Conservation (phyloP, 2,888 invertebrate species). For the Apomyelois bistriatella region DNA sequence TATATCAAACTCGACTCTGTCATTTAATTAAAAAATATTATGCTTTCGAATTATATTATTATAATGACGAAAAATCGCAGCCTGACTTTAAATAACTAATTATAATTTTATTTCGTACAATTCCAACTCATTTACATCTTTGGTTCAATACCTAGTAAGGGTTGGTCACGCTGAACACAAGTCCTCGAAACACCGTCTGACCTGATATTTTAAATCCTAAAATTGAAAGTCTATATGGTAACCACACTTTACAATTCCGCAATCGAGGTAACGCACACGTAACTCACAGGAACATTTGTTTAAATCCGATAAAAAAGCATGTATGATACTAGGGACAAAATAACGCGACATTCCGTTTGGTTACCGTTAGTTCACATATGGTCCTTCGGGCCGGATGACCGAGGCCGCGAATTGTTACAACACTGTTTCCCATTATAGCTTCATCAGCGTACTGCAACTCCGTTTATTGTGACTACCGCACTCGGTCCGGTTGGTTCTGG, state of each 20-base stretch:
- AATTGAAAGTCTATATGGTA: slow-evolving; percentile 33
- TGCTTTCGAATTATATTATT: slow-evolving; percentile 9
- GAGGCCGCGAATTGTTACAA: not conserved
- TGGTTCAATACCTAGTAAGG: slow-evolving; percentile 73
- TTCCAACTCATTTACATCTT: slow-evolving; percentile 77
- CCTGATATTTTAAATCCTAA: slow-evolving; percentile 12
- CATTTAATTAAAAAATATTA: no score
- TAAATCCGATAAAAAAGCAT: slow-evolving; percentile 19
- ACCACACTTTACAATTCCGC: slow-evolving; percentile 28
- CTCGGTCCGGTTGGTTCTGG: slow-evolving; percentile 83
- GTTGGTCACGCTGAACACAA: slow-evolving; percentile 59
- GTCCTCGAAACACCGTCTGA: slow-evolving; percentile 22
- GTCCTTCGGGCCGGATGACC: slow-evolving; percentile 25
- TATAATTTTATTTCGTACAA: slow-evolving; percentile 36
- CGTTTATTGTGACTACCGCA: slow-evolving; percentile 90
- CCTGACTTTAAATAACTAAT: slow-evolving; percentile 30
- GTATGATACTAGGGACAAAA: slow-evolving; percentile 19
- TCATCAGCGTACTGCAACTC: slow-evolving; percentile 89
- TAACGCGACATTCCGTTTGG: slow-evolving; percentile 13
- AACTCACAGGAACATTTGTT: slow-evolving; percentile 21
- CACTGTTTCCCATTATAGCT: slow-evolving; percentile 9
- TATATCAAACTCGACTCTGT: no score
- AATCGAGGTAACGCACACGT: slow-evolving; percentile 22
- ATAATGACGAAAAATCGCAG: slow-evolving; percentile 29
- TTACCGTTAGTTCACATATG: slow-evolving; percentile 12